These are phyloP conservation scores for Rutpela maculata DNA, from an alignment of 2,888 invertebrate species.

Conservation along the genomic window DNA sequence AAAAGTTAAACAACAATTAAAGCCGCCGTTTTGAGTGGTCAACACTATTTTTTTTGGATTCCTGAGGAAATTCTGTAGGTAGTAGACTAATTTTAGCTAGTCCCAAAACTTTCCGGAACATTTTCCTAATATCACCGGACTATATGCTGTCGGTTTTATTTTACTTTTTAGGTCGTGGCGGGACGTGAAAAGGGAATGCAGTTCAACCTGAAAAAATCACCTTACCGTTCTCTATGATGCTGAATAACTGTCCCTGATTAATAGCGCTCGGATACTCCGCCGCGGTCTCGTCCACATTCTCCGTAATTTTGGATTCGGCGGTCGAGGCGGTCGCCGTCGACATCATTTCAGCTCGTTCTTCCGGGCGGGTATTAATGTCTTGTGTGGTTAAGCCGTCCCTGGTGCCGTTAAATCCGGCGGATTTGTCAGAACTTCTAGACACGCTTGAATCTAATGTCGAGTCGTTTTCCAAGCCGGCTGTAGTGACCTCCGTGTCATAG, in stretches of 20 bases:
- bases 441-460: conserved; percentile 58
- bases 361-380: conserved; percentile 50
- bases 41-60: too few relatives aligned
- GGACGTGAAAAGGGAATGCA: neutral
- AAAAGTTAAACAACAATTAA: too few relatives aligned
- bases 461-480: conserved; percentile 45
- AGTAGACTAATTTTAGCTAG: too few relatives aligned
- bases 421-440: conserved; percentile 49
- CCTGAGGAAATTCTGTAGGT: too few relatives aligned
- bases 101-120: too few relatives aligned
- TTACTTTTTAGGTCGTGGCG: too few relatives aligned
- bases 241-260: conserved; percentile 72
- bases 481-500: conserved; percentile 57
- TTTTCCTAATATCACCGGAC: too few relatives aligned
- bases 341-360: conserved; percentile 56
- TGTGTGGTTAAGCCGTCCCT: conserved; percentile 52
- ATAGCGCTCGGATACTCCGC: conserved; percentile 72
- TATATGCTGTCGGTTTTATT: too few relatives aligned
- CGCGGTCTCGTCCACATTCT: conserved; percentile 35
- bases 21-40: too few relatives aligned
- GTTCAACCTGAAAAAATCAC: neutral
- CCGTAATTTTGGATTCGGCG: conserved; percentile 55
- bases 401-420: conserved; percentile 48
- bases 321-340: conserved; percentile 46
- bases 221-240: conserved; percentile 72